These are phyloP conservation scores for Salvelinus sp. DNA, from an alignment of 2,113 vertebrate species.

Conservation along the genomic window DNA sequence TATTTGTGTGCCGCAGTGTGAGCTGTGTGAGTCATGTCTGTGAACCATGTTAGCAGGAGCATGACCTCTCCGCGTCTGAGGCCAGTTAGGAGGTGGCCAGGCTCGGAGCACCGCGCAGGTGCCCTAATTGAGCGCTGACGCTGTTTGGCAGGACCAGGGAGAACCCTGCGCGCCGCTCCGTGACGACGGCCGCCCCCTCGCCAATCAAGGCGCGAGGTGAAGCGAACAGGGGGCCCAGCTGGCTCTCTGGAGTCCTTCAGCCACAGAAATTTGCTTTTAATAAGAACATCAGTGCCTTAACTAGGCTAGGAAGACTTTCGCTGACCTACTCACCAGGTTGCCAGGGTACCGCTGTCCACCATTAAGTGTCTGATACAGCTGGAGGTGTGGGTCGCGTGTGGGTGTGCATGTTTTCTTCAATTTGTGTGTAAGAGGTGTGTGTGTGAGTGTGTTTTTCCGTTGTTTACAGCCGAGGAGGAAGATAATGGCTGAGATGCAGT, in stretches of 20 bases:
- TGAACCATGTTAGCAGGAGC: conserved; percentile 57
- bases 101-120: conserved; percentile 67
- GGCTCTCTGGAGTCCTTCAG: conserved; percentile 77
- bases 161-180: conserved; percentile 82
- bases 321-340: conserved; percentile 76
- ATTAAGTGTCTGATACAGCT: conserved; percentile 73
- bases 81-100: conserved; percentile 82
- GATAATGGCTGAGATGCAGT: neutral
- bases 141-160: conserved; percentile 84
- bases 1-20: too few relatives aligned
- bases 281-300: conserved; percentile 75
- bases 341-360: conserved; percentile 71
- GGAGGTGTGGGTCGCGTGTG: conserved; percentile 48
- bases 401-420: neutral
- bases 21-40: neutral
- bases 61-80: conserved; percentile 76
- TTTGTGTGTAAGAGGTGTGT: neutral
- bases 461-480: neutral
- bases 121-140: conserved; percentile 84
- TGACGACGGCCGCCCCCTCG: conserved; percentile 80
- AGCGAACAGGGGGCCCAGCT: conserved; percentile 82
- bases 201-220: conserved; percentile 84
- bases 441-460: neutral
- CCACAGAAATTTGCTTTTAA: conserved; percentile 83
- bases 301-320: conserved; percentile 74